Evolutionary conservation across 2,888 invertebrate species (phyloP).

Genomic region (Lacanobia wlatinum): DNA sequence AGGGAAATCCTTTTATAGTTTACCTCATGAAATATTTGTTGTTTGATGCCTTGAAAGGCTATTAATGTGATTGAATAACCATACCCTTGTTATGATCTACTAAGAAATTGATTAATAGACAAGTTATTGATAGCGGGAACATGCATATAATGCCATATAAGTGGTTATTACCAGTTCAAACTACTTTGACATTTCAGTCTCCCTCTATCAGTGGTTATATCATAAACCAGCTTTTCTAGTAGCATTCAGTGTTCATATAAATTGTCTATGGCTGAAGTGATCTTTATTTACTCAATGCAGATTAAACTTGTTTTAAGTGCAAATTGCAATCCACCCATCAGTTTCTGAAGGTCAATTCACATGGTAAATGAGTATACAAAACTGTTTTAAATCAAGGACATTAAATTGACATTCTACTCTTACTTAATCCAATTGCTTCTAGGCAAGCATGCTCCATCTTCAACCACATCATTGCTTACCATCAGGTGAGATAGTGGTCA

Average conservation of each 20-base stretch:
- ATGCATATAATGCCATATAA: slow-evolving; percentile 4
- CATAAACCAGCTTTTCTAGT: slow-evolving; percentile 35
- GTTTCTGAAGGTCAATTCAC: neutral
- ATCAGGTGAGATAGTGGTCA: no score
- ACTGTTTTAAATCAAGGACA: neutral
- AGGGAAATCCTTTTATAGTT: slow-evolving; percentile 39
- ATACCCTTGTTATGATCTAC: slow-evolving; percentile 10
- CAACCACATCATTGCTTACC: no score
- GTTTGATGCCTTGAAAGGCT: neutral
- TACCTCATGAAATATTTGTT: slow-evolving; percentile 24
- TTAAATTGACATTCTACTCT: neutral
- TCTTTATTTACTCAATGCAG: slow-evolving; percentile 11
- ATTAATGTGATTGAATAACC: neutral
- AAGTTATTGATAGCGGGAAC: slow-evolving; percentile 19
- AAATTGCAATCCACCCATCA: neutral
- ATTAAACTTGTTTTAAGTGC: neutral
- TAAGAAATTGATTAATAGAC: slow-evolving; percentile 31
- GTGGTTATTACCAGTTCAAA: slow-evolving; percentile 17
- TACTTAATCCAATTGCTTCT: neutral
- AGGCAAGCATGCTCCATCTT: no score
- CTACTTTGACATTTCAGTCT: slow-evolving; percentile 24
- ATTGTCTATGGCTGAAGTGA: slow-evolving; percentile 12
- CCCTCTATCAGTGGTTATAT: slow-evolving; percentile 16
- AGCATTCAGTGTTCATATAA: slow-evolving; percentile 16
- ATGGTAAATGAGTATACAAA: neutral